Conservation (phyloP, 1,140 invertebrate species). For the Teleopsis dalmanni region DNA sequence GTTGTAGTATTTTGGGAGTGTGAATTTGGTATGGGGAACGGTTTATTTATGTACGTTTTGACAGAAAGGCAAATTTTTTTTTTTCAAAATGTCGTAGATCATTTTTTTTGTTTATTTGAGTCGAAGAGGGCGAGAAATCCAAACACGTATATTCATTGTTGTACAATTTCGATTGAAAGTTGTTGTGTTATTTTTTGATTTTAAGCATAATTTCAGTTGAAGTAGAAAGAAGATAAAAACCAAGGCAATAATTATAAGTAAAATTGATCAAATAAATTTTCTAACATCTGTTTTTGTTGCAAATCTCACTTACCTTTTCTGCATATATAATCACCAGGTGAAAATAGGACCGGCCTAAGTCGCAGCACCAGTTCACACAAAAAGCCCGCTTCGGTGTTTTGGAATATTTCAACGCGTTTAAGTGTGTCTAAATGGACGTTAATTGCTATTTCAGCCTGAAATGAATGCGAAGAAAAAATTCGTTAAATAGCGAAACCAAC, state of each 20-base stretch:
- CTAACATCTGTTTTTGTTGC: not conserved
- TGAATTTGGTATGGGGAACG: no score
- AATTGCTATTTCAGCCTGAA: slow-evolving; percentile 89
- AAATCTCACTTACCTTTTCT: slow-evolving; percentile 74
- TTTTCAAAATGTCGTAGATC: no score
- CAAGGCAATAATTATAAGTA: no score
- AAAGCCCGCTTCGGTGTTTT: slow-evolving; percentile 98
- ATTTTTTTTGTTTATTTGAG: no score
- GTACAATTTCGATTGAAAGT: no score
- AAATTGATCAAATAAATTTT: no score
- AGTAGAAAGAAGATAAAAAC: not conserved
- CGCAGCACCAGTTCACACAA: slow-evolving; percentile 92
- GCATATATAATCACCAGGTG: slow-evolving; percentile 97
- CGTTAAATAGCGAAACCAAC: not conserved
- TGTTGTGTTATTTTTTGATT: no score
- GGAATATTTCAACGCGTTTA: slow-evolving; percentile 97
- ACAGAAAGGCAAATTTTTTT: no score
- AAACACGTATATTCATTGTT: no score
- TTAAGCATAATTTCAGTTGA: not conserved
- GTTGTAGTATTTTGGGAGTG: no score
- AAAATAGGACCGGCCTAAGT: slow-evolving; percentile 91
- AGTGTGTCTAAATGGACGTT: slow-evolving; percentile 97
- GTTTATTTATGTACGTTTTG: no score
- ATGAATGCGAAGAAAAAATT: not conserved
- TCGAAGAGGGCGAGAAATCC: no score